These are phyloP conservation scores for Balaeniceps rex DNA, from an alignment of 2,113 vertebrate species.

Conservation along the genomic window DNA sequence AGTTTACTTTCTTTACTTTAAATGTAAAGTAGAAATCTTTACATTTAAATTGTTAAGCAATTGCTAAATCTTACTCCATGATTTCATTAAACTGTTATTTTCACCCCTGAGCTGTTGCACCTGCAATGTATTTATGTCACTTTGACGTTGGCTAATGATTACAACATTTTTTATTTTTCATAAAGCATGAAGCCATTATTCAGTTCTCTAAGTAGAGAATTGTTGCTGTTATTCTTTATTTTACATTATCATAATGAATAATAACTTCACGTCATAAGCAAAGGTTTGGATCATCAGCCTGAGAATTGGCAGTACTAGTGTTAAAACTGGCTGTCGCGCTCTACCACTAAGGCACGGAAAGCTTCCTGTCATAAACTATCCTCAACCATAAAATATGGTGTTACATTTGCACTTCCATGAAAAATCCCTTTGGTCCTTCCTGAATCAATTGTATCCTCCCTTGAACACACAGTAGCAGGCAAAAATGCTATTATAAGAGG, in stretches of 20 bases:
- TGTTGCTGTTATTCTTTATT: background rate
- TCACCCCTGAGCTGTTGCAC: background rate
- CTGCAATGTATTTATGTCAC: background rate
- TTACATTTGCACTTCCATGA: conserved; percentile 34
- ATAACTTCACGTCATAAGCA: background rate
- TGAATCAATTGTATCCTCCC: conserved; percentile 33
- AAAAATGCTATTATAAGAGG: background rate
- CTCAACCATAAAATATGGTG: conserved; percentile 5
- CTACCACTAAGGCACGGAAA: background rate
- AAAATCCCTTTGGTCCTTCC: conserved; percentile 39
- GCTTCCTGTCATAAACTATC: conserved; percentile 27
- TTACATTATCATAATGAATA: background rate
- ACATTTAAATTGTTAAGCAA: background rate
- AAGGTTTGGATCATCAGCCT: background rate
- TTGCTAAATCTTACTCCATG: background rate
- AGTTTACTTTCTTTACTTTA: too few relatives aligned
- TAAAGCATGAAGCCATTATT: background rate
- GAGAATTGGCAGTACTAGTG: background rate
- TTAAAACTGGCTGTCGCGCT: background rate
- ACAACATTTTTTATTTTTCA: background rate
- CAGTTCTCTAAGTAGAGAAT: background rate
- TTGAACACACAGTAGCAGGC: background rate
- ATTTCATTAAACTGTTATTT: background rate
- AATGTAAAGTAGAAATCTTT: background rate
- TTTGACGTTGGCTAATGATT: conserved; percentile 4